A percentile compares a stretch with the other conserved stretches of the same genome.
phyloP scores from a whole-genome alignment of 2,797 vertebrate species.

The Poeciliopsis paucimaculata region DNA sequence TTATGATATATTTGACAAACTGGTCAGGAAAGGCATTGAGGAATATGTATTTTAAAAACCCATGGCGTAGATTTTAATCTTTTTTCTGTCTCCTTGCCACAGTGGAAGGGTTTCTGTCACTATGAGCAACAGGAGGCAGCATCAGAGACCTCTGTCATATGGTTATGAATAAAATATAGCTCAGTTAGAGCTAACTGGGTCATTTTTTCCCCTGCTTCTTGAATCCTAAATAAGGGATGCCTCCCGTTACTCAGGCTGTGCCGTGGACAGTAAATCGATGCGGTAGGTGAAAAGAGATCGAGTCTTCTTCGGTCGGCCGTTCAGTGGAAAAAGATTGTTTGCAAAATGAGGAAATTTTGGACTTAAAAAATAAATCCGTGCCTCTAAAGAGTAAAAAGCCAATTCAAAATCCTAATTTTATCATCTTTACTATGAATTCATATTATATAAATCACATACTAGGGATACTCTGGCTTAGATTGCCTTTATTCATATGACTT shows the following conservation, averaged over 20 bases:
- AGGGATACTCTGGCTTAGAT: background rate
- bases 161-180: constrained; percentile 76
- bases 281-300: background rate
- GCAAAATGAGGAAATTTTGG: constrained; percentile 3
- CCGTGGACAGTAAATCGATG: background rate
- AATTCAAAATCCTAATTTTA: background rate
- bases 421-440: background rate
- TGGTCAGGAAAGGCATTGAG: background rate
- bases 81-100: background rate
- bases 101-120: background rate
- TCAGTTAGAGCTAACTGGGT: constrained; percentile 15
- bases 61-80: no score
- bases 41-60: no score
- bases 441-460: background rate
- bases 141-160: constrained; percentile 62
- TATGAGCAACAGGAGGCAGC: background rate
- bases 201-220: background rate
- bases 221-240: background rate
- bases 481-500: background rate
- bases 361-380: constrained; percentile 10
- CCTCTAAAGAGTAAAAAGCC: constrained; percentile 10
- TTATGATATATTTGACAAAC: background rate
- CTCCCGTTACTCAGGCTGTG: background rate
- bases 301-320: background rate
- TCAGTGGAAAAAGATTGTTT: background rate